Base-by-base conservation (phyloP, 2,888 invertebrate species). In the Limnephilus lunatus region DNA sequence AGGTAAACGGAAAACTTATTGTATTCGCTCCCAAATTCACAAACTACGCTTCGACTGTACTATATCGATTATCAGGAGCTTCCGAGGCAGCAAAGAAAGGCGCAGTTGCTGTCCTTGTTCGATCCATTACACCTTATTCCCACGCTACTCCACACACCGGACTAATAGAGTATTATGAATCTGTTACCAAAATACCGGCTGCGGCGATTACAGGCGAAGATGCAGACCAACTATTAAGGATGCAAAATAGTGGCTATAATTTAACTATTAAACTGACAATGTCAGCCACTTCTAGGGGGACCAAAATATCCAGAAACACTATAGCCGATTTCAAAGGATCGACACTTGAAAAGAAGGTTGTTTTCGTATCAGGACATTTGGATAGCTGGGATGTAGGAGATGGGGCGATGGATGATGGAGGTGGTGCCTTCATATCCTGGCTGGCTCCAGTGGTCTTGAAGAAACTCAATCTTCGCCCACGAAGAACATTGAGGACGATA, bases 341-440 rank as follows among this genome's bases (percentile, higher is more conserved):
- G 2, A 92, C 93, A 11, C 89, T 92, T 15, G 87, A 91, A n/a
- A 94, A 94, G 14, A 89, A 92, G 93, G 95, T 97, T 0, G 97
- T 98, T 0, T 94, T 98, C 1, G 96, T 98, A 86, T 97, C 97
- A 12, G 98, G 98, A 11, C 98, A 98, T 94, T 95, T 98, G 53
- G 98, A 98, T 94, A 97, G 97, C 94, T 98, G 98, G 98, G 97
- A 98, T 94, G 97, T 98, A 32, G 98, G 98, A 12, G 96, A 97
- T 93, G 98, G 98, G n/a, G 98, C 97, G 2, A 97, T 98, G 97
- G 98, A 98, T 94, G 97, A 98, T 94, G 97, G 97, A 35, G 97
- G 97, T 83, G 98, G 98, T 82, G 97, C 97, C 25, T 97, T 98
- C 94, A 97, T 97, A 91, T 97, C 97, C 3, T 97, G 97, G 97